Evolutionary conservation across 2,888 invertebrate genomes (phyloP).

Genomic region (Caenorhabditis sp.): DNA sequence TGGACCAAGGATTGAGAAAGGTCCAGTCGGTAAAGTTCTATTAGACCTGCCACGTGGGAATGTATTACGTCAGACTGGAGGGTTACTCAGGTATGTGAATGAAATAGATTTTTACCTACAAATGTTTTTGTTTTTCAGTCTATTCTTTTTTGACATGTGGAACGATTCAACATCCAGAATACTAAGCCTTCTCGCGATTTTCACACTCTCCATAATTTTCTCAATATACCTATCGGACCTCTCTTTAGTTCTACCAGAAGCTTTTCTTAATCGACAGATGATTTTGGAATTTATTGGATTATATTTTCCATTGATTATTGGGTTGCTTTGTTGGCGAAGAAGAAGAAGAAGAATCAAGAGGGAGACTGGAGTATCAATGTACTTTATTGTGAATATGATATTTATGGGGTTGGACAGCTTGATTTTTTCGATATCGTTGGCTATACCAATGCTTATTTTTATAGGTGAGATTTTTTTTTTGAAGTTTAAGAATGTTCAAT

Average conservation of each 20-base stretch:
- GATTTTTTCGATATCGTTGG: not conserved
- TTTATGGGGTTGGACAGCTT: slow-evolving; percentile 1
- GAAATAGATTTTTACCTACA: not conserved
- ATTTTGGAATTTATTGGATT: slow-evolving; percentile 18
- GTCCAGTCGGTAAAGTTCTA: slow-evolving; percentile 26
- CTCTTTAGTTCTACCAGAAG: slow-evolving; percentile 17
- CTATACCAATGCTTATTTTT: slow-evolving; percentile 15
- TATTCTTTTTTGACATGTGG: slow-evolving; percentile 71
- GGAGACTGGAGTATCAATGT: not conserved
- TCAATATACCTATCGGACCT: slow-evolving; percentile 28
- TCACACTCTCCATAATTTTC: slow-evolving; percentile 16
- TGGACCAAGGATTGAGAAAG: slow-evolving; percentile 13
- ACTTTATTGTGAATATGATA: not conserved
- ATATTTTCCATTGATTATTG: slow-evolving; percentile 21
- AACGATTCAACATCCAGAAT: slow-evolving; percentile 24
- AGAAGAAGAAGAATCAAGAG: slow-evolving; percentile 3
- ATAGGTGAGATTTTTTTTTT: slow-evolving; percentile 8
- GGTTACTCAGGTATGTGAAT: slow-evolving; percentile 9
- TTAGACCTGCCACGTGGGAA: slow-evolving; percentile 21
- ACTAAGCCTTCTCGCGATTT: slow-evolving; percentile 10
- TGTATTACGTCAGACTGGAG: slow-evolving; percentile 5
- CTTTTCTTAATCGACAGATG: slow-evolving; percentile 24
- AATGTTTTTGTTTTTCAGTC: slow-evolving; percentile 16
- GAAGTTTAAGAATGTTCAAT: not conserved
- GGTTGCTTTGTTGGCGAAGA: slow-evolving; percentile 12